phyloP scores from a whole-genome alignment of 1,140 invertebrate genomes.

The Macrobrachium rosenbergii region DNA sequence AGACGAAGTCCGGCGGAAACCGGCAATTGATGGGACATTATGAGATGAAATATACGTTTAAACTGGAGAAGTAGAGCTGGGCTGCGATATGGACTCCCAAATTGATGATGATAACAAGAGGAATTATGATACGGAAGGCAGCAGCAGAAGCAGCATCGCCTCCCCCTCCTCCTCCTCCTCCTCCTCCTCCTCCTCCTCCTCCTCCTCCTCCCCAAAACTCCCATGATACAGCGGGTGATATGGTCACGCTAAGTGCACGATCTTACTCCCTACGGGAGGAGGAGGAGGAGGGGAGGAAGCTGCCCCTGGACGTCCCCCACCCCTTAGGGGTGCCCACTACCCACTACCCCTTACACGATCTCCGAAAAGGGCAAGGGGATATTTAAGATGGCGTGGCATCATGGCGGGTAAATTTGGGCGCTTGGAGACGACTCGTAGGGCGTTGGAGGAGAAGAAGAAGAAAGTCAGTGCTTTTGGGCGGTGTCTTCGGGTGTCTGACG shows the following conservation, averaged over 20 bases:
- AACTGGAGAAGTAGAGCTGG: not conserved
- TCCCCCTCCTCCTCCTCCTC: not conserved
- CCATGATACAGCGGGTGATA: no score
- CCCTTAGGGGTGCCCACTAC: no score
- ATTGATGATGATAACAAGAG: conserved; percentile 52
- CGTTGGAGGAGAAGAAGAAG: not conserved
- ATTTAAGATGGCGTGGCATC: no score
- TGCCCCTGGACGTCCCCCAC: no score
- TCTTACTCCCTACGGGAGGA: no score
- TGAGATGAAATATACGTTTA: conserved; percentile 42
- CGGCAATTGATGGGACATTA: conserved; percentile 44
- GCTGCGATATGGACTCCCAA: conserved; percentile 45
- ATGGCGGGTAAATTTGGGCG: no score
- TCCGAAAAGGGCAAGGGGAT: no score
- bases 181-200: not conserved
- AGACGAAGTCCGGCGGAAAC: no score
- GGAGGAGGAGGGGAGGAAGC: no score
- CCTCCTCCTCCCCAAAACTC: not conserved
- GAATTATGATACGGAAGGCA: conserved; percentile 21
- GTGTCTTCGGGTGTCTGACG: not conserved
- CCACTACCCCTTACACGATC: no score
- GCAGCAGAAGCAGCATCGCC: not conserved
- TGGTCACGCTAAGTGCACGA: no score
- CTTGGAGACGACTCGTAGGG: no score
- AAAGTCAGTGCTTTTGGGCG: not conserved